A percentile compares a stretch with the other conserved stretches of the same genome.
phyloP scores from a whole-genome alignment of 2,113 vertebrate genomes.

The Castor canadensis region DNA sequence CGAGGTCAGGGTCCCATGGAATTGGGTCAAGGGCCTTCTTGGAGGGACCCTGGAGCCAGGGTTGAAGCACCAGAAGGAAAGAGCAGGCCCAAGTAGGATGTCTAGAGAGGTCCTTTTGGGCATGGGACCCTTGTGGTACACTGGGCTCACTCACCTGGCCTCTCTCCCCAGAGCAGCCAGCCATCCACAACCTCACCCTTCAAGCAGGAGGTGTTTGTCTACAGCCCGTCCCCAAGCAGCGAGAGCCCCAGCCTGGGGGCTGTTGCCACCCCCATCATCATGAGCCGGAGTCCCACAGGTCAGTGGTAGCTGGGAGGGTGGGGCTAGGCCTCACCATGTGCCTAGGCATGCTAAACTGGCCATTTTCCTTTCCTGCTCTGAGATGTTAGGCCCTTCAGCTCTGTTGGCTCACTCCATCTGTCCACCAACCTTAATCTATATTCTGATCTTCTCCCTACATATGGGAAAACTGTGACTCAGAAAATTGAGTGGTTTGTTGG shows the following conservation, averaged over 20 bases:
- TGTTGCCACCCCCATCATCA: constrained; percentile 88
- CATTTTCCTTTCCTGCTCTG: fast-evolving
- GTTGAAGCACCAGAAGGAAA: neutral
- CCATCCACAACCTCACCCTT: constrained; percentile 86
- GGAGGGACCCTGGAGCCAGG: neutral
- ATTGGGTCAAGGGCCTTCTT: neutral
- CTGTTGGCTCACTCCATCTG: neutral
- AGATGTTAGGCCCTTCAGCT: neutral
- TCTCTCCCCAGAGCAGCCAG: constrained; percentile 87
- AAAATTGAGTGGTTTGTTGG: neutral
- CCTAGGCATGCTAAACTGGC: fast-evolving
- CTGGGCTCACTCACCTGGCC: neutral
- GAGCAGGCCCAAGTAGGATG: neutral
- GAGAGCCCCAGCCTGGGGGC: constrained; percentile 86
- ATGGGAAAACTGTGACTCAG: neutral
- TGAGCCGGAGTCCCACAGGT: constrained; percentile 95
- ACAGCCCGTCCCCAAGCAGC: constrained; percentile 82
- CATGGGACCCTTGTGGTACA: too few relatives aligned
- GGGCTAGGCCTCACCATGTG: too few relatives aligned
- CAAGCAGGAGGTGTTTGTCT: constrained; percentile 90
- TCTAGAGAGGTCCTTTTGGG: too few relatives aligned
- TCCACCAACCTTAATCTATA: neutral
- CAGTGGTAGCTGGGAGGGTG: neutral
- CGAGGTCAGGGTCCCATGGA: neutral
- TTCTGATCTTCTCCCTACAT: neutral